Conservation (phyloP, 2,888 invertebrate species). For the Belgica antarctica region DNA sequence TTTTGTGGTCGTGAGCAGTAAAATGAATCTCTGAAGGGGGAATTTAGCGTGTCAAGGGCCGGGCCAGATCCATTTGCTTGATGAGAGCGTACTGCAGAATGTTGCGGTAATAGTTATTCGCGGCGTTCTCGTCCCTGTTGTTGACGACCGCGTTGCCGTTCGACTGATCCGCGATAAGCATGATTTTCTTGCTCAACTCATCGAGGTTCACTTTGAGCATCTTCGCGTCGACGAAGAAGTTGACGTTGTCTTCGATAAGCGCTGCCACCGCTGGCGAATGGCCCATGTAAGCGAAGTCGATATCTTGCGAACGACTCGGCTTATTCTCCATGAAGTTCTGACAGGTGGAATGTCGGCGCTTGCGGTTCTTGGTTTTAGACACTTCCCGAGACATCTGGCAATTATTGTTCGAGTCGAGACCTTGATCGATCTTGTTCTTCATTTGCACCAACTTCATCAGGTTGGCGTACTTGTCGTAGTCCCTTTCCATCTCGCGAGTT, state of each 20-base stretch:
- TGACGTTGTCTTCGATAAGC: slow-evolving; percentile 13
- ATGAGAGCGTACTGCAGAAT: slow-evolving; percentile 38
- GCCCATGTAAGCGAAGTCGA: slow-evolving; percentile 3
- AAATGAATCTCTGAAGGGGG: not conserved
- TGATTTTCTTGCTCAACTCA: too few species aligned
- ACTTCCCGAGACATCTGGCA: not conserved
- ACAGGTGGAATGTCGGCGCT: slow-evolving; percentile 60
- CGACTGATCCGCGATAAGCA: not conserved
- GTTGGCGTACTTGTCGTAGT: slow-evolving; percentile 28
- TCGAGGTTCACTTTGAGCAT: slow-evolving; percentile 39
- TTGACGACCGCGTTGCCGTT: not conserved
- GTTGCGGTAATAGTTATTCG: slow-evolving; percentile 38
- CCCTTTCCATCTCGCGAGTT: slow-evolving; percentile 1
- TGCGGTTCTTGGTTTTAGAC: slow-evolving; percentile 55
- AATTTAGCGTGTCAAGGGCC: slow-evolving; percentile 37
- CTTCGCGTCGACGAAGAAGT: slow-evolving; percentile 20
- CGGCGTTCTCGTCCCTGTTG: slow-evolving; percentile 3
- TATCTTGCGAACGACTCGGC: not conserved
- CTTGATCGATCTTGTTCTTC: not conserved
- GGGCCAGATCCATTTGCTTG: slow-evolving; percentile 36
- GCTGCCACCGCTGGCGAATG: not conserved
- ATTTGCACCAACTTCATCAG: slow-evolving; percentile 13
- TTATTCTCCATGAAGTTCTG: slow-evolving; percentile 47
- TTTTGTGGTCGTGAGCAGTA: slow-evolving; percentile 4
- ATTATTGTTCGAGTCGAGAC: slow-evolving; percentile 19